Evolutionary conservation across 1,140 invertebrate genomes (phyloP).

Genomic region (Wasmannia auropunctata): DNA sequence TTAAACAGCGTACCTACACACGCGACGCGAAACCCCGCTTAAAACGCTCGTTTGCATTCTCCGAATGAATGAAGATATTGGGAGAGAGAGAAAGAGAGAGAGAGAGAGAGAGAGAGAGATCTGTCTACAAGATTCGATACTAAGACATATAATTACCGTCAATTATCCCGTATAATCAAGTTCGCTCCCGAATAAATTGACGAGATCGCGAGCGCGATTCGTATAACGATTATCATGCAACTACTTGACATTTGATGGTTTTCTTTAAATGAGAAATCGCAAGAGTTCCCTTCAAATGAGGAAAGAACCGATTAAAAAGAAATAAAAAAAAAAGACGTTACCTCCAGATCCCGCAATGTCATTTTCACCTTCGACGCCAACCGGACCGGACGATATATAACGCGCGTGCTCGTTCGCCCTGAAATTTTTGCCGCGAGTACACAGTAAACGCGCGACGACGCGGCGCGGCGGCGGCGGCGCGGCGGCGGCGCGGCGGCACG

Average conservation of each 20-base stretch:
- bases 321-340: background rate
- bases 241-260: background rate
- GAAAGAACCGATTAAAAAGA: background rate
- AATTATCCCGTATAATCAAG: slow-evolving; percentile 24
- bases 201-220: background rate
- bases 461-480: background rate
- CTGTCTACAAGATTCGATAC: background rate
- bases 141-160: slow-evolving; percentile 31
- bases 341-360: background rate
- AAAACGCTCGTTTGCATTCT: slow-evolving; percentile 53
- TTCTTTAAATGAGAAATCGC: background rate
- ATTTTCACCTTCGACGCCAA: background rate
- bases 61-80: slow-evolving; percentile 51
- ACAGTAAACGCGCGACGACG: background rate
- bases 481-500: background rate
- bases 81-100: background rate
- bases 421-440: background rate
- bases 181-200: background rate
- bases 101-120: background rate
- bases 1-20: background rate
- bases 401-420: background rate
- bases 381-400: background rate
- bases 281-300: background rate
- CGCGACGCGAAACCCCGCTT: slow-evolving; percentile 4
- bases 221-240: background rate